Evolutionary conservation across 23 tunicate species (phyloP), one percentile per base, ranked within the genome.

Genomic region (Trididemnum clinides): DNA sequence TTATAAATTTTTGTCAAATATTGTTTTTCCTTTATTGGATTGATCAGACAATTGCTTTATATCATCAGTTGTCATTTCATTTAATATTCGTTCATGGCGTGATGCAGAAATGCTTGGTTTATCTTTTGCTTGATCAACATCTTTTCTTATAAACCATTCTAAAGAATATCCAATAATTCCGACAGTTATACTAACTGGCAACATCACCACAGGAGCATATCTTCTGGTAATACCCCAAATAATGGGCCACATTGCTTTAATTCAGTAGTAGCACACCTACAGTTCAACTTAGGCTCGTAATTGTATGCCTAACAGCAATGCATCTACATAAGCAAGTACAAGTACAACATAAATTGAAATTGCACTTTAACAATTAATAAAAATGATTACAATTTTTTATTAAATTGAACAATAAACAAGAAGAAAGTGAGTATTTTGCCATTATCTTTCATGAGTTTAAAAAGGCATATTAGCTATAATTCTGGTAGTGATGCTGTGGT

Each of bases 81-180:
- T 33, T 50, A 92, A 58, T 26, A 63, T 50, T 36, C 97, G 64
- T 81, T 92, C 88, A 27, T 87, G 82, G 10, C 97, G 77, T 51
- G 69, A 76, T 69, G 59, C 35, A 15, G 51, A 57, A 50, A 92
- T 50, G 36, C 97, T 87, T 57, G 57, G 87, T 35, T 78, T 76
- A 33, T 92, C 97, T 1, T 87, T 78, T 29, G 97, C 97, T 77
- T 92, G 97, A 58, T 92, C 97, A 30, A 80, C 83, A 5, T 44
- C 92, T 74, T 75, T 64, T 25, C 85, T 87, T 37, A 87, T 1
- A 90, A 90, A 92, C 97, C 97, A 92, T 77, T 92, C 97, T 49
- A 87, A 71, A 38, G 82, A 66, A 33, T 92, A 92, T 39, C 97
- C 97, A 82, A 92, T 50, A 77, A 71, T 77, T 2, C 97, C 97